Base-by-base conservation (phyloP, 92 coral and sea anemone genomes). In the Hydrozoanthus gracilis region DNA sequence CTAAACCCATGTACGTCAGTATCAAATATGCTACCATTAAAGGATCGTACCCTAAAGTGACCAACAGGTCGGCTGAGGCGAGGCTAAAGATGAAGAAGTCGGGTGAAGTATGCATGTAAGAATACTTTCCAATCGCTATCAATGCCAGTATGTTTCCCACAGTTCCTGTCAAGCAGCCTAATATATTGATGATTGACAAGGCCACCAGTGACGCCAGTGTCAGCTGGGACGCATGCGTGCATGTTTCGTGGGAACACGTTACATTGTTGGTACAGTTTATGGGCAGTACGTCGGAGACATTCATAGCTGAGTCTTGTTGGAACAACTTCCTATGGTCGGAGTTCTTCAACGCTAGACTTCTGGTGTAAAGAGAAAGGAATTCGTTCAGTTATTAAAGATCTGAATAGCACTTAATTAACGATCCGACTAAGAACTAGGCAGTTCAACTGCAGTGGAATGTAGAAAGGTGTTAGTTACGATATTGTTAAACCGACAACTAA, bases 1-100 rank as follows among this genome's bases (percentile, higher is more conserved):
- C 72, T 51, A 54, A 12, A 1, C 49, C 76, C 6, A 73, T n/a
- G 14, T 60, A 60, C 60, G 52, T 83, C 66, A 51, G 49, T 8
- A 79, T 66, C 35, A 79, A 9, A 52, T 88, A 84, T 60, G 76
- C 88, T 4, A 88, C 88, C 66, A 46, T 54, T 71, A 87, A 48
- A 0, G 96, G 94, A 55, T 91, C 91, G 66, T 86, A 86, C 7
- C 76, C 17, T 5, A 76, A 17, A 44, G 88, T 76, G 0, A 93
- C 94, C 4, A 93, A 51, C 8, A 91, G 20, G 51, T 91, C 96
- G 5, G 96, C 91, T 3, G 60, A 50, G 3, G 94, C 93, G 39
- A 93, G 83, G 67, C 96, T 93, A 68, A 89, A 89, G 49, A 93
- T 93, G 46, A 93, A 93, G 67, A 93, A 82, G 55, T 91, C 96